Evolutionary conservation across 2,797 vertebrate species (phyloP).

Genomic region (Esox masquinongy): DNA sequence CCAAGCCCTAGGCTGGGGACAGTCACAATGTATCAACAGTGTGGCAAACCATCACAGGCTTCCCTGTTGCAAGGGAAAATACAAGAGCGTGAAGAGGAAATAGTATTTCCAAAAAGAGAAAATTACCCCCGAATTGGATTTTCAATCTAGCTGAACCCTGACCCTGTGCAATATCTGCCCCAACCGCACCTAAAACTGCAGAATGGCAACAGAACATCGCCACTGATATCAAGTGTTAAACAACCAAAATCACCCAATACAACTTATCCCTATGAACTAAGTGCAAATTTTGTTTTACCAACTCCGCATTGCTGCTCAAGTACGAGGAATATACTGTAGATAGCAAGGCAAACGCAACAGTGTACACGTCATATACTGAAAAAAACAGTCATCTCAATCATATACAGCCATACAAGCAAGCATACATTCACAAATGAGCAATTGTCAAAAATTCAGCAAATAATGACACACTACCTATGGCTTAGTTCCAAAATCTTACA

Average conservation of each 20-base stretch:
- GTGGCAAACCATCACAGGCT: neutral
- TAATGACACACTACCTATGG: neutral
- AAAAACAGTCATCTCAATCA: neutral
- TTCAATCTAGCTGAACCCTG: neutral
- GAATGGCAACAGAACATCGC: neutral
- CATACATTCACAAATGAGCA: neutral
- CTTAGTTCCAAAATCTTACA: no score
- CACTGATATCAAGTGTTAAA: neutral
- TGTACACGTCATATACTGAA: neutral
- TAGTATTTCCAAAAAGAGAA: neutral
- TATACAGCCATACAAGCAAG: neutral
- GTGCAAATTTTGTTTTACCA: neutral
- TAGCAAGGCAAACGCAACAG: neutral
- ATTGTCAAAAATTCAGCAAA: slow-evolving; percentile 7
- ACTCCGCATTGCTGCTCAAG: neutral
- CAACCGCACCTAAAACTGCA: neutral
- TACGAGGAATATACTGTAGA: neutral
- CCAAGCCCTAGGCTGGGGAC: neutral
- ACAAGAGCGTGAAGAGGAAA: neutral
- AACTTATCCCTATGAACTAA: neutral
- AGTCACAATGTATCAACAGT: neutral
- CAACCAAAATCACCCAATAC: neutral
- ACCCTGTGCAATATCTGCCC: neutral
- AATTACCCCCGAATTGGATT: neutral
- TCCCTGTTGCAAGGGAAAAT: neutral